Evolutionary conservation across 1,140 invertebrate genomes (phyloP).

Genomic region (Drosophila pseudoananassae): DNA sequence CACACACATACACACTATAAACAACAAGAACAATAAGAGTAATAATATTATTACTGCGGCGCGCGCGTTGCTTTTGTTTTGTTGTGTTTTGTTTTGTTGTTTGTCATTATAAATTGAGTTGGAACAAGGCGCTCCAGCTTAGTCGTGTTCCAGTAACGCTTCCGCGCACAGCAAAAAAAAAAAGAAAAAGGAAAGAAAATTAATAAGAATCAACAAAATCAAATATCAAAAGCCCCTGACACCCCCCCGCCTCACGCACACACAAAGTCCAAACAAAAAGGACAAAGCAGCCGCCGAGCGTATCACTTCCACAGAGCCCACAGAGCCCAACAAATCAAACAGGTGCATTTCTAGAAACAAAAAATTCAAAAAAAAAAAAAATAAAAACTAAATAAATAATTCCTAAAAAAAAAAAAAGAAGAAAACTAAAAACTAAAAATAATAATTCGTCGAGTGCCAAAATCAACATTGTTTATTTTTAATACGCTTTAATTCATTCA

Average conservation of each 20-base stretch:
- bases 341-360: conserved; percentile 16
- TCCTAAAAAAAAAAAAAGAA: neutral
- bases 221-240: neutral
- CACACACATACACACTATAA: conserved; percentile 6
- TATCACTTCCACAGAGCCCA: neutral
- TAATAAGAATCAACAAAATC: neutral
- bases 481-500: conserved; percentile 14
- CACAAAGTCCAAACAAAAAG: conserved; percentile 9
- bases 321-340: conserved; percentile 13
- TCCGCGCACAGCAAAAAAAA: conserved; percentile 64
- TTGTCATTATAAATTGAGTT: conserved; percentile 83
- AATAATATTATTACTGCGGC: conserved; percentile 24
- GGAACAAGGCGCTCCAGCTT: conserved; percentile 75
- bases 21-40: conserved; percentile 45
- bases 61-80: conserved; percentile 40
- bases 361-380: neutral
- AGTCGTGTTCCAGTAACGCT: conserved; percentile 83
- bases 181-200: neutral
- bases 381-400: neutral
- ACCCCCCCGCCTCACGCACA: too few species aligned
- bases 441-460: conserved; percentile 45
- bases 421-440: neutral
- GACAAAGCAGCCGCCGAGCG: conserved; percentile 12
- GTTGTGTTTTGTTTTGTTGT: conserved; percentile 59
- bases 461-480: conserved; percentile 39